A percentile compares a stretch with the other conserved stretches of the same genome.
Evolutionary conservation across 2,113 vertebrate species (phyloP).

Genomic region (Natator depressus): DNA sequence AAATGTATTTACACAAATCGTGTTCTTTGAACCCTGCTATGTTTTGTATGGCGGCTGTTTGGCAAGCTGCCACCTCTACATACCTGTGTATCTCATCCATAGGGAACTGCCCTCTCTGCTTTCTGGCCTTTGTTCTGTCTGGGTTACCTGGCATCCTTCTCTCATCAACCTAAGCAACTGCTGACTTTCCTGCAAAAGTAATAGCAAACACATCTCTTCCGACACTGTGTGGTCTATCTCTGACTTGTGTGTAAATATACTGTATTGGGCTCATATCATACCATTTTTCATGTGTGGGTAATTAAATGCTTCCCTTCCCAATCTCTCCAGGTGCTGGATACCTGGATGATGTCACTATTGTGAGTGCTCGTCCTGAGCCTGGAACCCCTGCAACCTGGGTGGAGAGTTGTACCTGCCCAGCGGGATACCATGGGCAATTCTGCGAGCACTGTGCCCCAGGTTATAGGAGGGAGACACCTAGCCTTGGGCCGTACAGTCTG

Average conservation of each 20-base stretch:
- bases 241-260: not conserved
- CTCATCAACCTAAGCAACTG: not conserved
- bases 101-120: not conserved
- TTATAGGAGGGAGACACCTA: slow-evolving; percentile 84
- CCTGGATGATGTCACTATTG: slow-evolving; percentile 88
- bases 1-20: not conserved
- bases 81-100: not conserved
- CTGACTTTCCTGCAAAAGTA: not conserved
- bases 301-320: not conserved
- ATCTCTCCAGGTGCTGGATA: slow-evolving; percentile 86
- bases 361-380: slow-evolving; percentile 82
- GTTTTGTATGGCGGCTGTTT: not conserved
- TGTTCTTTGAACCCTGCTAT: slow-evolving; percentile 7
- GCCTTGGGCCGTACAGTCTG: slow-evolving; percentile 87
- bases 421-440: slow-evolving; percentile 92
- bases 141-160: not conserved
- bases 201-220: not conserved
- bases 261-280: not conserved
- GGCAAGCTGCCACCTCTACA: not conserved
- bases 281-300: not conserved
- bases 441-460: slow-evolving; percentile 90
- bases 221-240: not conserved
- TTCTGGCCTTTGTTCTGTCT: not conserved
- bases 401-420: slow-evolving; percentile 92
- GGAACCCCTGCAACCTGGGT: slow-evolving; percentile 89